Base-by-base conservation (phyloP, 37 sponge, comb jelly and placozoan genomes). In the Dysidea cf. avara region DNA sequence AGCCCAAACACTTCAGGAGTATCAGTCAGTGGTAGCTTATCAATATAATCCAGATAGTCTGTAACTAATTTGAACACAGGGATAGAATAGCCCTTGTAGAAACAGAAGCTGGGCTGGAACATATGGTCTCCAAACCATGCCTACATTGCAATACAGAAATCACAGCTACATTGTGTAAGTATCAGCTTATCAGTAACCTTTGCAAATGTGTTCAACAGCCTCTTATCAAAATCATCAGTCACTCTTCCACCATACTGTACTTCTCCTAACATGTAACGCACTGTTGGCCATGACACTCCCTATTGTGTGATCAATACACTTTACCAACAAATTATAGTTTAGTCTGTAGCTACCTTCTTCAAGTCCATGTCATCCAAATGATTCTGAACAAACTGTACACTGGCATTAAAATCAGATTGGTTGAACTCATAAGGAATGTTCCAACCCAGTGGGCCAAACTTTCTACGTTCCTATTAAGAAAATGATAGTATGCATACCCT, bases 381-480 rank as follows among this genome's bases (percentile, higher is more conserved):
- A 69, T 92, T 92, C 88, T 93, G 92, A 50, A 96, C 82, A 51
- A 88, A 92, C 69, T 92, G 93, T 25, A 79, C 80, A 65, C 81
- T 89, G 33, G 97, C 90, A 39, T 76, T 92, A 57, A 87, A 80
- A 68, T 96, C 97, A 49, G 90, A 87, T 72, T 96, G 97, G 77
- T 97, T 94, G 84, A 91, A 94, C 79, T 97, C 98, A 68, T 94
- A 94, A 35, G 95, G 98, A 59, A 93, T 97, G 71, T 97, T 97
- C 95, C 98, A 94, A 12, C 98, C 94, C 24, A 97, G 94, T 11
- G 94, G 94, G 3, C 94, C 94, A 82, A 90, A 97, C 86, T 93
- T 93, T 29, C 94, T 80, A 34, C 94, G 76, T 84, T 97, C 99
- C 84, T 43, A 43, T 43, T 12, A 43, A 9, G 9, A 9, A n/a